These are phyloP conservation scores for Mythimna albipuncta DNA, from an alignment of 2,888 invertebrate genomes.

Conservation along the genomic window DNA sequence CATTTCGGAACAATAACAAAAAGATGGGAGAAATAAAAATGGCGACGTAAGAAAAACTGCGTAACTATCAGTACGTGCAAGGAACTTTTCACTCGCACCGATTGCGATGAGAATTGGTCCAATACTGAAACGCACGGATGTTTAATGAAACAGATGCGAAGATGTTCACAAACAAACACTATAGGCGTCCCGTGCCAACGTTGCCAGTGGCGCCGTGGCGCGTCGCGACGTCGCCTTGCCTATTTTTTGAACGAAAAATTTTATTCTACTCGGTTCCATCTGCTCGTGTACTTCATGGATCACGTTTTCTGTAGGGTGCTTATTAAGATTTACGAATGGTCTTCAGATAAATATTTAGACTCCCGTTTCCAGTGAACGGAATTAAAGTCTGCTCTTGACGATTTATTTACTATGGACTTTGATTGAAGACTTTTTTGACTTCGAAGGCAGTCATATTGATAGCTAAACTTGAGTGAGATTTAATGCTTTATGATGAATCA, in stretches of 20 bases:
- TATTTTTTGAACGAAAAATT: slow-evolving; percentile 80
- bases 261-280: slow-evolving; percentile 44
- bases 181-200: slow-evolving; percentile 84
- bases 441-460: slow-evolving; percentile 23
- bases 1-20: slow-evolving; percentile 61
- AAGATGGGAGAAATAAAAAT: slow-evolving; percentile 68
- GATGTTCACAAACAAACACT: slow-evolving; percentile 87
- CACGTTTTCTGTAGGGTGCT: slow-evolving; percentile 42
- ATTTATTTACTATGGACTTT: slow-evolving; percentile 53
- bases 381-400: slow-evolving; percentile 43
- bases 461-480: slow-evolving; percentile 23
- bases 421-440: slow-evolving; percentile 48
- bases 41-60: slow-evolving; percentile 75
- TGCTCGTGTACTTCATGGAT: slow-evolving; percentile 21
- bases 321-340: slow-evolving; percentile 62
- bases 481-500: slow-evolving; percentile 45
- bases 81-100: slow-evolving; percentile 79
- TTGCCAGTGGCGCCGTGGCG: slow-evolving; percentile 81
- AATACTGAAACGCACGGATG: slow-evolving; percentile 86
- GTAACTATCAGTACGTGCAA: slow-evolving; percentile 68
- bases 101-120: slow-evolving; percentile 83
- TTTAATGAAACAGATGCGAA: slow-evolving; percentile 88
- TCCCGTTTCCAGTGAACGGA: slow-evolving; percentile 46
- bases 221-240: slow-evolving; percentile 77
- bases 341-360: slow-evolving; percentile 69